phyloP scores from a whole-genome alignment of 2,888 invertebrate species.

The Caenorhabditis angaria region DNA sequence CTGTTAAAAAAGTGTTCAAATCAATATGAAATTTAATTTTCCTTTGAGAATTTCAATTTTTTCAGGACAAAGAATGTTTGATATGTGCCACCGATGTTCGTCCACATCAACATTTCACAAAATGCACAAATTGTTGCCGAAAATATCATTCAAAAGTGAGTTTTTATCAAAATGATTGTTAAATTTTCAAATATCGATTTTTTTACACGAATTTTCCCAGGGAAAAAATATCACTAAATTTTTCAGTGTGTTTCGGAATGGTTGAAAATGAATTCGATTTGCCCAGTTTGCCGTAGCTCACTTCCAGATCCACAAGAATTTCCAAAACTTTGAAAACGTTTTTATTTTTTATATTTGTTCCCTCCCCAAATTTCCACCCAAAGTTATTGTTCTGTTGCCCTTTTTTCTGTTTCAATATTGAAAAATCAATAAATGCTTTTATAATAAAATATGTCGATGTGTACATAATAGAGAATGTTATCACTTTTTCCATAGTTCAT shows the following conservation, averaged over 20 bases:
- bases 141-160: neutral
- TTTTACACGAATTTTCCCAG: neutral
- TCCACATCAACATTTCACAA: neutral
- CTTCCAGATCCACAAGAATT: conserved; percentile 5
- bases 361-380: no score
- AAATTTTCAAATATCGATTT: neutral
- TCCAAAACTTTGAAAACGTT: neutral
- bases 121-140: neutral
- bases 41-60: neutral
- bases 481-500: no score
- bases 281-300: conserved; percentile 4
- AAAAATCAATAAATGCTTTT: no score
- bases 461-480: no score
- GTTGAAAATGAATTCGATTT: neutral
- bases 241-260: conserved; percentile 10
- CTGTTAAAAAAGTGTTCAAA: neutral
- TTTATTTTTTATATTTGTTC: no score
- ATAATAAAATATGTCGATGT: no score
- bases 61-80: neutral
- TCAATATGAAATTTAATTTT: neutral
- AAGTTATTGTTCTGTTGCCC: no score
- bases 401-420: no score
- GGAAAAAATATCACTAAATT: neutral
- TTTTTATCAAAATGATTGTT: neutral
- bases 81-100: neutral